Evolutionary conservation across 2,113 vertebrate species (phyloP), one percentile per base, ranked within the genome.

Genomic region (Odocoileus virginianus): DNA sequence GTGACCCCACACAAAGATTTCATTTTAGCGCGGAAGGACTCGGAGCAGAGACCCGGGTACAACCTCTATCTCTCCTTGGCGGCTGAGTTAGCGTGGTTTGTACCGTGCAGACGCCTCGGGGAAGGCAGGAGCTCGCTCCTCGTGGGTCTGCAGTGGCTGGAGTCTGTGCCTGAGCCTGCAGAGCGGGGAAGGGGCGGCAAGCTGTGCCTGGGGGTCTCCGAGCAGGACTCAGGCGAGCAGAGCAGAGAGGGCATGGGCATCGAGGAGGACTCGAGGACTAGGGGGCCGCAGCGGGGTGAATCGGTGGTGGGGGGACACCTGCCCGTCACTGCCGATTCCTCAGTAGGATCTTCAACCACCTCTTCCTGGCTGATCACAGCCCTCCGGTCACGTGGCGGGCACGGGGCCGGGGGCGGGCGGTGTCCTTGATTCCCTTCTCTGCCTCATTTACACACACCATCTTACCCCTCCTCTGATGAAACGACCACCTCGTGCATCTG

Each of bases 401-500:
- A 7, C 19, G 16, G 47, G 47, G 21, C 3, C 3, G 27, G 1
- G 1, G 33, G 7, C 28, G 0, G 13, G 17, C 2, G 58, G 25
- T 28, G n/a, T 54, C 19, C 40, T 64, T 17, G 50, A 43, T 4
- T 55, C 67, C 1, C 9, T 19, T 71, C 36, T 55, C 28, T 45
- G 60, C 16, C 28, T 43, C 3, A 0, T 33, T 13, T 43, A 4
- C 9, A 3, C 16, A 1, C 90, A 17, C 43, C 1, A 0, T 33
- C 47, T 4, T 4, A 25, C 27, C 30, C 52, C 47, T 13, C n/a
- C 50, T 74, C 87, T 19, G 71, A 25, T 45, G 47, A 28, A 7
- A 43, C 4, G 2, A 47, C 86, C 14, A 19, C 6, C 47, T 52
- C 43, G 8, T 25, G 9, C 54, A 2, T 27, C 71, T 11, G 28